These are phyloP conservation scores for Phalanger gymnotis DNA, from an alignment of 2,797 vertebrate species.

Conservation along the genomic window DNA sequence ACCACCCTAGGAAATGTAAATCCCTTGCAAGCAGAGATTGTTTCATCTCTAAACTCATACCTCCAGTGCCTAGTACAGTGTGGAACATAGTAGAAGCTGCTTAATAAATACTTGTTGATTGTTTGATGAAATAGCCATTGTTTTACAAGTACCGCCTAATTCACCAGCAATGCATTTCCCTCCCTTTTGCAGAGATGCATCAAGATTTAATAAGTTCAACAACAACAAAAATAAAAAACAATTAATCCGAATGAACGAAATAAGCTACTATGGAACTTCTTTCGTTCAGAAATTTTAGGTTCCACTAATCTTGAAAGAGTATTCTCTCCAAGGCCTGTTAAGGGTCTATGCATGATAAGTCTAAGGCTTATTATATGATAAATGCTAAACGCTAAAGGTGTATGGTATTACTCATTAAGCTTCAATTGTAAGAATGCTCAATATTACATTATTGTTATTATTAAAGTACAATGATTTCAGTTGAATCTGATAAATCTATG, in stretches of 20 bases:
- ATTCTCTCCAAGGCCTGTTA: neutral
- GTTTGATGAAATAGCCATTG: neutral
- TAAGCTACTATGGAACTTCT: neutral
- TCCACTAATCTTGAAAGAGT: neutral
- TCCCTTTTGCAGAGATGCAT: neutral
- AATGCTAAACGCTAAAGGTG: neutral
- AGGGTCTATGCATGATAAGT: neutral
- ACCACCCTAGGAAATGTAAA: neutral
- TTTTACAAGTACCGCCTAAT: neutral
- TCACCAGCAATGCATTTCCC: neutral
- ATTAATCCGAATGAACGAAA: neutral
- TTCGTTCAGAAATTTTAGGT: neutral
- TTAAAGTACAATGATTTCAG: neutral
- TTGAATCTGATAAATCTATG: neutral
- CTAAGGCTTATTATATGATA: neutral
- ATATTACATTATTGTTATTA: neutral
- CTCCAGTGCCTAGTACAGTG: neutral
- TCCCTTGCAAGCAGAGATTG: neutral
- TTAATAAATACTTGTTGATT: neutral
- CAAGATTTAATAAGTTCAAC: neutral
- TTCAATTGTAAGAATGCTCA: neutral
- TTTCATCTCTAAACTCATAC: neutral
- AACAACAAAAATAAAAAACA: neutral
- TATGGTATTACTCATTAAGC: neutral
- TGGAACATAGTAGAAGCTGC: neutral